These are phyloP conservation scores for Meda fulgida DNA, from an alignment of 2,797 vertebrate species.

Conservation along the genomic window DNA sequence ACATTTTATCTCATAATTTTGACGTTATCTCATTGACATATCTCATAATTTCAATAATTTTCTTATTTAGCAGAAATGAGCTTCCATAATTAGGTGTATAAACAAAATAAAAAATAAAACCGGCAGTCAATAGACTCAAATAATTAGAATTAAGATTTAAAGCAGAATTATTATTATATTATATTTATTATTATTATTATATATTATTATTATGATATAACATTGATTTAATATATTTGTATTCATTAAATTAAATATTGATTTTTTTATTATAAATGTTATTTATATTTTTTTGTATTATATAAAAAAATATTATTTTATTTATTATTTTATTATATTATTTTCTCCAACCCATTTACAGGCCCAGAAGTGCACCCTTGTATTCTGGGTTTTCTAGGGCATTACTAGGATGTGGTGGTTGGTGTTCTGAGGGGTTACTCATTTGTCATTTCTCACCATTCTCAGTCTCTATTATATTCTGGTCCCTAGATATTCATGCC, in stretches of 20 bases:
- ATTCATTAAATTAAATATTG: neutral
- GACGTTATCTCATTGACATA: neutral
- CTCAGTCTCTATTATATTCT: neutral
- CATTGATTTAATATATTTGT: neutral
- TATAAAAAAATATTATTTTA: neutral
- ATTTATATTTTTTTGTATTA: too few relatives aligned
- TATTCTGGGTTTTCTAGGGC: neutral
- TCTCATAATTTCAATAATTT: neutral
- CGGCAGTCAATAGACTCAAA: neutral
- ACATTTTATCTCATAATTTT: too few relatives aligned
- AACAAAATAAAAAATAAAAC: neutral
- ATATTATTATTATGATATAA: too few relatives aligned
- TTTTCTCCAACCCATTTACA: neutral
- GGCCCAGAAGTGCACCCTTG: neutral
- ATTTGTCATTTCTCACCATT: neutral
- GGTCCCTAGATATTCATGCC: conserved; percentile 7
- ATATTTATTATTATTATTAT: too few relatives aligned
- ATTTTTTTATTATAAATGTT: neutral
- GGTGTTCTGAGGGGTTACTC: neutral
- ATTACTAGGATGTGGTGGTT: neutral
- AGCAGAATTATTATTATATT: too few relatives aligned
- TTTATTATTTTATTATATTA: neutral
- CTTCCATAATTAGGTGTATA: neutral
- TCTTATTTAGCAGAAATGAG: neutral
- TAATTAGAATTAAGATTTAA: neutral